These are phyloP conservation scores for Lipotes vexillifer DNA, from an alignment of 2,113 vertebrate species.

Conservation along the genomic window DNA sequence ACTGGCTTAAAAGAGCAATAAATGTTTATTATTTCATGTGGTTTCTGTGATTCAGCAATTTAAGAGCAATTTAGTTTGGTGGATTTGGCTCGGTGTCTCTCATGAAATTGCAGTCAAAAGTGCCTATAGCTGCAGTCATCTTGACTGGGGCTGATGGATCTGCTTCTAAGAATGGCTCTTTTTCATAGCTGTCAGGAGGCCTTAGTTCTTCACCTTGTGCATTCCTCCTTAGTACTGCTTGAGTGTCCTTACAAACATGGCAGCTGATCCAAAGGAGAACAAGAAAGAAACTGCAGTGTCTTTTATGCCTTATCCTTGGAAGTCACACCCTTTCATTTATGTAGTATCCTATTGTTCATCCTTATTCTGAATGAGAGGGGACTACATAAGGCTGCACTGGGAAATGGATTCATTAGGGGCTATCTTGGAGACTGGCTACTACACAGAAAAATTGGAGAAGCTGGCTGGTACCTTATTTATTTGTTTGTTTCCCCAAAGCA, in stretches of 20 bases:
- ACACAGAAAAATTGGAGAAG: neutral
- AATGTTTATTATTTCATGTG: neutral
- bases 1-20: neutral
- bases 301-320: neutral
- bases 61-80: neutral
- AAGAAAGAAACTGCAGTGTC: neutral
- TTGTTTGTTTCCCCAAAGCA: neutral
- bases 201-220: neutral
- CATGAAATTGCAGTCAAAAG: neutral
- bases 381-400: neutral
- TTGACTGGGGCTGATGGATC: neutral
- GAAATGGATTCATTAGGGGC: neutral
- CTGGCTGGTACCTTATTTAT: neutral
- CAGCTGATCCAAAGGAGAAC: neutral
- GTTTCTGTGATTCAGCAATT: neutral
- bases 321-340: neutral
- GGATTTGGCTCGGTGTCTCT: neutral
- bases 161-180: neutral
- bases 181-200: neutral
- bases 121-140: neutral
- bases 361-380: neutral
- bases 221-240: neutral
- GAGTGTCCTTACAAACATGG: neutral
- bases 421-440: neutral
- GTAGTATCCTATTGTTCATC: neutral